Conservation (phyloP, 2,888 invertebrate species). For the Phrixothrix hirtus region DNA sequence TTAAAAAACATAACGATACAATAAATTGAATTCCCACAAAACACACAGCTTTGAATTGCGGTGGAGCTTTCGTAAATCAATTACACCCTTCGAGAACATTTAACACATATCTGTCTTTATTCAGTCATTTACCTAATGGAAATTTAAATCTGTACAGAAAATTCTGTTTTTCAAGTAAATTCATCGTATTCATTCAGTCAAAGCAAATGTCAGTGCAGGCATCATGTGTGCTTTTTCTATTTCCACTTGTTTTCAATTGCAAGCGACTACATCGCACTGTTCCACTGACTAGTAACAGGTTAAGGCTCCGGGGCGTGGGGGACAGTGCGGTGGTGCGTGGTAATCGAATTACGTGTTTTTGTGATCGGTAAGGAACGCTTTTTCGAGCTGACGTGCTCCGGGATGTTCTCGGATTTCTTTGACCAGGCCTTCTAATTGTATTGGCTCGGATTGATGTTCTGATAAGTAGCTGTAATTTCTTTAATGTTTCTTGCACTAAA, state of each 20-base stretch:
- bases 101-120: slow-evolving; percentile 1
- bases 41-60: no score
- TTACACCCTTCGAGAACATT: not conserved
- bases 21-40: no score
- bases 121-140: slow-evolving; percentile 4
- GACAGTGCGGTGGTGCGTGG: slow-evolving; percentile 38
- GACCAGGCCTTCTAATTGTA: slow-evolving; percentile 39
- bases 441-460: slow-evolving; percentile 39
- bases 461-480: slow-evolving; percentile 38
- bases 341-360: slow-evolving; percentile 43
- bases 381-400: slow-evolving; percentile 36
- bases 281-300: slow-evolving; percentile 28
- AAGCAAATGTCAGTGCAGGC: slow-evolving; percentile 10
- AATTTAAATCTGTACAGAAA: no score
- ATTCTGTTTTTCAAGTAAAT: slow-evolving; percentile 10
- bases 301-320: slow-evolving; percentile 20
- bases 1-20: no score
- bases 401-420: slow-evolving; percentile 37
- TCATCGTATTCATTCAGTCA: slow-evolving; percentile 11
- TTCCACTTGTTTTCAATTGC: slow-evolving; percentile 21
- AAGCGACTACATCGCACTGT: slow-evolving; percentile 24
- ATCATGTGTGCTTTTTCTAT: slow-evolving; percentile 14
- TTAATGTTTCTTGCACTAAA: slow-evolving; percentile 37
- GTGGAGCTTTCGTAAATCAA: no score
- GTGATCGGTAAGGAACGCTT: slow-evolving; percentile 40